These are phyloP conservation scores for Xiphorhynchus elegans DNA, from an alignment of 2,113 vertebrate species.

Conservation along the genomic window DNA sequence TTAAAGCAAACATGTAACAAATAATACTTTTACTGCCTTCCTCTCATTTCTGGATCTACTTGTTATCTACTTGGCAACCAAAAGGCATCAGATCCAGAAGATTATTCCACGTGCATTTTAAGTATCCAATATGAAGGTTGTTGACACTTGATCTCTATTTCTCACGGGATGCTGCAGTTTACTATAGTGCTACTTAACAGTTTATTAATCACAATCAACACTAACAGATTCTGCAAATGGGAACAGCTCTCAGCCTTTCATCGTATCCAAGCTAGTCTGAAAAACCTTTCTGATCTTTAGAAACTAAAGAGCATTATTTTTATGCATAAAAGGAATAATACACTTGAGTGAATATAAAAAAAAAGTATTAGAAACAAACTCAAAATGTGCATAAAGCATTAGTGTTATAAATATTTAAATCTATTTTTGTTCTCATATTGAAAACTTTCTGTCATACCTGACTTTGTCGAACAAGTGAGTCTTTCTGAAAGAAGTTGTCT, in stretches of 20 bases:
- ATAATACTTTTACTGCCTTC: neutral
- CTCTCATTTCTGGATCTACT: neutral
- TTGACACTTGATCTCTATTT: neutral
- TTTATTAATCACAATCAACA: neutral
- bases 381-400: neutral
- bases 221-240: neutral
- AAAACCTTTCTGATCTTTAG: neutral
- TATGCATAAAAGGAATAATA: neutral
- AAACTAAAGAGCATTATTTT: neutral
- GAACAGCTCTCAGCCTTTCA: neutral
- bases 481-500: conserved; percentile 91
- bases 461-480: conserved; percentile 90
- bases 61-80: fast-evolving
- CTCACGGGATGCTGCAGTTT: neutral
- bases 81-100: neutral
- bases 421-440: neutral
- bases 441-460: conserved; percentile 79
- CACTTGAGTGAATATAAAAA: neutral
- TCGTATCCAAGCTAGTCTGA: neutral
- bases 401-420: neutral
- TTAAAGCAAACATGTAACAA: neutral
- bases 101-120: neutral
- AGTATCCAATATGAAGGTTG: neutral
- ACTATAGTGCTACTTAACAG: neutral
- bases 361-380: neutral